Percentiles rank a stretch among this genome's conserved stretches.
These are phyloP conservation scores for Cacatua alba DNA, from an alignment of 2,113 vertebrate genomes.

Conservation along the genomic window DNA sequence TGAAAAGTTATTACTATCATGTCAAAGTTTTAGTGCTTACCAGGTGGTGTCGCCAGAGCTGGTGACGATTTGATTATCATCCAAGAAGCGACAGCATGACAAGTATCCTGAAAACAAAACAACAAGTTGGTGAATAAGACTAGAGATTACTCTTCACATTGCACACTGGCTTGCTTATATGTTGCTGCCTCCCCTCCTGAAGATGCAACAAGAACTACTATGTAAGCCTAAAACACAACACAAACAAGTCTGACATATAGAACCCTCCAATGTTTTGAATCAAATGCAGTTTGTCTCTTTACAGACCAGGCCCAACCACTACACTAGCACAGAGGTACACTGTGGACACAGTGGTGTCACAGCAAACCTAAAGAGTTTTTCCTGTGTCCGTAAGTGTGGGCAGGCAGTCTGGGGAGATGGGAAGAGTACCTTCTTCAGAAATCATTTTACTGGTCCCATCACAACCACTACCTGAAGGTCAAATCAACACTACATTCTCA, in stretches of 20 bases:
- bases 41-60: slow-evolving; percentile 99
- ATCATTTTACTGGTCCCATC: not conserved
- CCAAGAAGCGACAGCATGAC: slow-evolving; percentile 98
- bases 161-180: not conserved
- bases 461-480: not conserved
- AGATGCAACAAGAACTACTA: not conserved
- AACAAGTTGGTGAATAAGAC: not conserved
- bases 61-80: slow-evolving; percentile 98
- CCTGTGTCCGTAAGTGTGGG: not conserved
- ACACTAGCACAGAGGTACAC: not conserved
- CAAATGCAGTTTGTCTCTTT: not conserved
- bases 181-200: not conserved
- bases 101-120: slow-evolving; percentile 85
- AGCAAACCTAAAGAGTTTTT: not conserved
- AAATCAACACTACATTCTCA: not conserved
- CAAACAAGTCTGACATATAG: not conserved
- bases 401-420: too few relatives aligned
- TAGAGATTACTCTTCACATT: not conserved
- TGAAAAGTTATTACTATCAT: not conserved
- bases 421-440: not conserved
- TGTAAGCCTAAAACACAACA: not conserved
- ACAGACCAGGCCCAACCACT: not conserved
- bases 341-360: not conserved
- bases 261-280: not conserved
- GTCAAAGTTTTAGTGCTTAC: slow-evolving; percentile 74